Percentiles rank a stretch among this genome's conserved stretches.
Conservation (phyloP, 2,797 vertebrate species). For the Amphiprion clarkii region DNA sequence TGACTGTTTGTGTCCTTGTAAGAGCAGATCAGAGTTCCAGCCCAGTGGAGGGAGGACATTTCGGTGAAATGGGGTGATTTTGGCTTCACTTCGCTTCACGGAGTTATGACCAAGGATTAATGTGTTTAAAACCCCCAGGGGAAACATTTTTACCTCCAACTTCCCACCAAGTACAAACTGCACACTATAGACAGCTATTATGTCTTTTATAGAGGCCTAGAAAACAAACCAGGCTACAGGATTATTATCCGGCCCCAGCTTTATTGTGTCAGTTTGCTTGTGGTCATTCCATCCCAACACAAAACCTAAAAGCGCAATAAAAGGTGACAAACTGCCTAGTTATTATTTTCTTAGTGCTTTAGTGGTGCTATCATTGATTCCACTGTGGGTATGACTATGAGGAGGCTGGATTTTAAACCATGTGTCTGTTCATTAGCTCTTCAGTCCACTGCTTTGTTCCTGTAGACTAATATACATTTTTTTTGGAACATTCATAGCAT, state of each 20-base stretch:
- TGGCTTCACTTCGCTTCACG: not conserved
- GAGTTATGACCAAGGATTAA: conserved; percentile 4
- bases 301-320: no score
- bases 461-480: no score
- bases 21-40: conserved; percentile 25
- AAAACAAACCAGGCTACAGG: not conserved
- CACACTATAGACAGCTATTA: not conserved
- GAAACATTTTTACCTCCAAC: not conserved
- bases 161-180: not conserved
- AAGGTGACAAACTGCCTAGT: no score
- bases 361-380: no score
- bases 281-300: not conserved
- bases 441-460: no score
- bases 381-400: no score
- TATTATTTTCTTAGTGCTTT: no score
- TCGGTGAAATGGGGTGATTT: conserved; percentile 32
- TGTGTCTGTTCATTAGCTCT: no score
- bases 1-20: conserved; percentile 18
- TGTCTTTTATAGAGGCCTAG: not conserved
- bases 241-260: no score
- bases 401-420: no score
- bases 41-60: not conserved
- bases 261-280: not conserved
- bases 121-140: no score
- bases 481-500: no score